Conservation (phyloP, 2,113 vertebrate species). For the Mirza zaza region DNA sequence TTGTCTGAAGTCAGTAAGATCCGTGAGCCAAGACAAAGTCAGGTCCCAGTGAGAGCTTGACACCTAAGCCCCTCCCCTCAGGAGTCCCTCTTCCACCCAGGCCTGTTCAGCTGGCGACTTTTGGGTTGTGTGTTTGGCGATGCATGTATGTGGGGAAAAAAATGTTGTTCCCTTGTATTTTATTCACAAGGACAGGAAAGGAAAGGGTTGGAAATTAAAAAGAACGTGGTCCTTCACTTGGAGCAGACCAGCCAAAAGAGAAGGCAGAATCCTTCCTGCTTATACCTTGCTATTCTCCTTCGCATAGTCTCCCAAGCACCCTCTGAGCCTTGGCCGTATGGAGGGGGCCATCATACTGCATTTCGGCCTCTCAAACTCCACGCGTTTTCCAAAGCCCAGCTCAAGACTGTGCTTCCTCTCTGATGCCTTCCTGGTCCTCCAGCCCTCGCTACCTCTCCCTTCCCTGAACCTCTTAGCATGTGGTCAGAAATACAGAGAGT, state of each 20-base stretch:
- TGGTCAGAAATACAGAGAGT: not conserved
- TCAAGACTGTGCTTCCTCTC: not conserved
- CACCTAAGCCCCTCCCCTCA: not conserved
- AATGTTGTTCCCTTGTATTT: not conserved
- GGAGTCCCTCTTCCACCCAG: not conserved
- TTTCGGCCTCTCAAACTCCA: not conserved
- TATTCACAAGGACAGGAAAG: not conserved
- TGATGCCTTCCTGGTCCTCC: accelerated
- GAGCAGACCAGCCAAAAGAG: not conserved
- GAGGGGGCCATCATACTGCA: not conserved
- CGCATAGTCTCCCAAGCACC: not conserved
- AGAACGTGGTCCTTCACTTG: not conserved
- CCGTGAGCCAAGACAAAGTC: not conserved
- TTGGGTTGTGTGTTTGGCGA: not conserved
- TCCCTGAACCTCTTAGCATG: not conserved
- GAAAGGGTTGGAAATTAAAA: not conserved
- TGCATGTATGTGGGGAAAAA: not conserved
- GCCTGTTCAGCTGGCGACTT: not conserved
- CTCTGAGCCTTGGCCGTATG: not conserved
- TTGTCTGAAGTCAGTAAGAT: not conserved
- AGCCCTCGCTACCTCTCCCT: not conserved
- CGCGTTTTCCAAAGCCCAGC: not conserved
- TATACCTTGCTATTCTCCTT: not conserved
- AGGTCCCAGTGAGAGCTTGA: not conserved
- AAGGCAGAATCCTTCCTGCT: not conserved